A percentile compares a stretch with the other conserved stretches of the same genome.
Evolutionary conservation across 2,113 vertebrate genomes (phyloP).

Genomic region (Meriones unguiculatus): DNA sequence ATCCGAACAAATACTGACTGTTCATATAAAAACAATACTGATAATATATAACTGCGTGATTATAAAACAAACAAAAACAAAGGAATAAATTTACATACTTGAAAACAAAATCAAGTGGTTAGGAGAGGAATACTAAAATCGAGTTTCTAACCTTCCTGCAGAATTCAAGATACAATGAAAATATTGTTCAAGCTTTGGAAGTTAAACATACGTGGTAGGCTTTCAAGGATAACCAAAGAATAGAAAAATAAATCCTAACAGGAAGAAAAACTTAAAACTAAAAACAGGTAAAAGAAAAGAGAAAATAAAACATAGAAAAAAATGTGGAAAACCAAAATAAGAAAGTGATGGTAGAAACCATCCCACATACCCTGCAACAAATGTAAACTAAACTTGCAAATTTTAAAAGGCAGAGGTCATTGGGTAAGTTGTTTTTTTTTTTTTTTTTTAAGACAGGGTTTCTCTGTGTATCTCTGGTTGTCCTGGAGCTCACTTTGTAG

Average conservation of each 20-base stretch:
- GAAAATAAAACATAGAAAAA: conserved; percentile 56
- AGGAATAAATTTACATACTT: not conserved
- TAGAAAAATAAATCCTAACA: conserved; percentile 53
- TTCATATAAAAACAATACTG: conserved; percentile 53
- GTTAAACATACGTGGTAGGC: conserved; percentile 51
- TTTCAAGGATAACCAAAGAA: conserved; percentile 57
- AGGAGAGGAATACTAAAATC: conserved; percentile 51
- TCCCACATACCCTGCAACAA: conserved; percentile 43
- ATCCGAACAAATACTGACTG: not conserved
- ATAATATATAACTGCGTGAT: conserved; percentile 36
- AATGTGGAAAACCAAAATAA: conserved; percentile 51
- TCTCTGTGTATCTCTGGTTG: not conserved
- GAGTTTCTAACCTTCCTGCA: conserved; percentile 17
- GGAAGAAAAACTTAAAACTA: conserved; percentile 28
- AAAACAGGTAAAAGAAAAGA: conserved; percentile 57
- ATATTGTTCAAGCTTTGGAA: conserved; percentile 53
- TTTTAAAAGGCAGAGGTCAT: conserved; percentile 65
- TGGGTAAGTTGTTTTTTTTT: not conserved
- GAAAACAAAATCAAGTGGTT: conserved; percentile 49
- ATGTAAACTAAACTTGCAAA: conserved; percentile 55
- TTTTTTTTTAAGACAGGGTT: not conserved
- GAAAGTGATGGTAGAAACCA: conserved; percentile 49
- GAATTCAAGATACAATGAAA: conserved; percentile 58
- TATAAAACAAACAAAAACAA: not conserved
- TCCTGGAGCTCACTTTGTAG: not conserved